phyloP scores from a whole-genome alignment of 2,888 invertebrate species.

The Chloromyia formosa region DNA sequence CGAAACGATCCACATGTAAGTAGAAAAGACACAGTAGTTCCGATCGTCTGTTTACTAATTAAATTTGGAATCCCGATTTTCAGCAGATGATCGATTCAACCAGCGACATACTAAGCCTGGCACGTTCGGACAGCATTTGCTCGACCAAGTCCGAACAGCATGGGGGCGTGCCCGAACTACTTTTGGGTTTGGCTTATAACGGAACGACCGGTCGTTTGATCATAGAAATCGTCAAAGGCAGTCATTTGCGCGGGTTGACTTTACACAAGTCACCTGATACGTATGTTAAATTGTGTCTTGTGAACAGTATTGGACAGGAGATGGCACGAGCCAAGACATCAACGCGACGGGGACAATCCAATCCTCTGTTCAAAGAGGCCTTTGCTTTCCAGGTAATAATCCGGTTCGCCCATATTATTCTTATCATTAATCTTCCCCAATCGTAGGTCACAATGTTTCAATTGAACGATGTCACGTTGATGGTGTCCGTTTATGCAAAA shows the following conservation, averaged over 20 bases:
- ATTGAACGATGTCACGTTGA: slow-evolving; percentile 91
- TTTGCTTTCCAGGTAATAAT: slow-evolving; percentile 93
- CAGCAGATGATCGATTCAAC: slow-evolving; percentile 66
- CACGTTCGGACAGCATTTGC: slow-evolving; percentile 91
- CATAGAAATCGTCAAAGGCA: slow-evolving; percentile 81
- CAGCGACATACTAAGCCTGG: slow-evolving; percentile 79
- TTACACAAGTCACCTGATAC: slow-evolving; percentile 89
- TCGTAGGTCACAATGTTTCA: slow-evolving; percentile 91
- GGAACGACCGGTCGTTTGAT: slow-evolving; percentile 93
- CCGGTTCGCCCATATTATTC: too few species aligned
- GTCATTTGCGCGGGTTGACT: slow-evolving; percentile 77
- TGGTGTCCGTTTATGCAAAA: slow-evolving; percentile 93
- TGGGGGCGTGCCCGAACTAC: slow-evolving; percentile 89
- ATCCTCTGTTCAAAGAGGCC: slow-evolving; percentile 94
- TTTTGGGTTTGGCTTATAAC: slow-evolving; percentile 90
- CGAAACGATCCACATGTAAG: slow-evolving; percentile 69
- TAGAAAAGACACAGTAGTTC: slow-evolving; percentile 33
- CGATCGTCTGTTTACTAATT: slow-evolving; percentile 1
- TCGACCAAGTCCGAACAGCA: slow-evolving; percentile 91
- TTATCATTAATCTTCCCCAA: slow-evolving; percentile 31
- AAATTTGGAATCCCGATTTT: slow-evolving; percentile 51
- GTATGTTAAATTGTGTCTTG: slow-evolving; percentile 90
- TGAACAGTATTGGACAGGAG: slow-evolving; percentile 92
- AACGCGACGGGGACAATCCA: slow-evolving; percentile 90
- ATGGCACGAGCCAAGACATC: slow-evolving; percentile 93